Conservation (phyloP, 1,140 invertebrate species). For the Theocolax elegans region DNA sequence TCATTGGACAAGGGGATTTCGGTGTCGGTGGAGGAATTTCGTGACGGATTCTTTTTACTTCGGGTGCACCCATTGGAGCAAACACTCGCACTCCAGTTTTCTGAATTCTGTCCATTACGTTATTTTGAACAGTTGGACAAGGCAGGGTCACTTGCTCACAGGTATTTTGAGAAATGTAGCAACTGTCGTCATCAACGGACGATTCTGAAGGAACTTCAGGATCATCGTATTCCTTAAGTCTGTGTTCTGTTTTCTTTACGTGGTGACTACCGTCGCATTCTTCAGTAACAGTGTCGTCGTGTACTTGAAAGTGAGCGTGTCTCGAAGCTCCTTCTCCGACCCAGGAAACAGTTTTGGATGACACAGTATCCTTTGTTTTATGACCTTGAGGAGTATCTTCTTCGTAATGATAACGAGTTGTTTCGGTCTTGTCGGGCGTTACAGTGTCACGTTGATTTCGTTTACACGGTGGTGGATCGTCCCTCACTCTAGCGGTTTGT, state of each 20-base stretch:
- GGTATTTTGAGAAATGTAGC: conserved; percentile 53
- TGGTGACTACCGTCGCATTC: conserved; percentile 38
- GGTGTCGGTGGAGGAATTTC: conserved; percentile 44
- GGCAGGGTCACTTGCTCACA: conserved; percentile 45
- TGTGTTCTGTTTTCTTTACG: conserved; percentile 32
- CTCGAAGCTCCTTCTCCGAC: conserved; percentile 9
- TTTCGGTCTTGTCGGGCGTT: conserved; percentile 38
- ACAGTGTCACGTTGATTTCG: conserved; percentile 32
- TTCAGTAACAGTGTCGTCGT: conserved; percentile 51
- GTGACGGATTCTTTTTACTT: conserved; percentile 59
- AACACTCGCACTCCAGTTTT: conserved; percentile 50
- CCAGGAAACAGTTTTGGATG: conserved; percentile 36
- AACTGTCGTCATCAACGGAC: conserved; percentile 44
- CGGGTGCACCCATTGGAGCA: conserved; percentile 50
- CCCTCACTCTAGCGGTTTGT: conserved; percentile 52
- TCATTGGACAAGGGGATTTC: conserved; percentile 54
- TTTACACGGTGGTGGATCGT: conserved; percentile 46
- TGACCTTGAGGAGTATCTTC: conserved; percentile 58
- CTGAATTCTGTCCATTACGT: conserved; percentile 50
- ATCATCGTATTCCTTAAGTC: conserved; percentile 37
- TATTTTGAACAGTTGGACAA: conserved; percentile 51
- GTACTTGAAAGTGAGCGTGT: conserved; percentile 35
- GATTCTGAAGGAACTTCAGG: conserved; percentile 17
- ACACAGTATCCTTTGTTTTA: conserved; percentile 46
- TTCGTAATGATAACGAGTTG: conserved; percentile 52